phyloP scores from a whole-genome alignment of 2,797 vertebrate genomes.

The Danio kyathit region DNA sequence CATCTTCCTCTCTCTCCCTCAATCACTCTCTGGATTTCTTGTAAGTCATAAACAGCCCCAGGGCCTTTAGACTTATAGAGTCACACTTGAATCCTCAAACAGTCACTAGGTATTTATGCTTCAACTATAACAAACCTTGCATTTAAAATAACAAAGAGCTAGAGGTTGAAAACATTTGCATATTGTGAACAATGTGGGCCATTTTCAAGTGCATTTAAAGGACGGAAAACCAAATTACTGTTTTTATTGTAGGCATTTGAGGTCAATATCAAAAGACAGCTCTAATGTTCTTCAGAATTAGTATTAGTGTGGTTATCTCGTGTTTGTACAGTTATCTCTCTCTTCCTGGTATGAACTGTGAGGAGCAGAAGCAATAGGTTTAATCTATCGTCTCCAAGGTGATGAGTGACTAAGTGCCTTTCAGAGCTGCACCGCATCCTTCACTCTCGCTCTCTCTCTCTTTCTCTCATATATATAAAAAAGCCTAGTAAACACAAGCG shows the following conservation, averaged over 20 bases:
- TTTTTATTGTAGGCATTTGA: background rate
- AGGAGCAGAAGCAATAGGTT: conserved; percentile 43
- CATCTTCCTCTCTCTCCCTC: conserved; percentile 12
- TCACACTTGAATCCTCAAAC: conserved; percentile 27
- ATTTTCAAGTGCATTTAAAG: background rate
- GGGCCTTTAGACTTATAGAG: background rate
- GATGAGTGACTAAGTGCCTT: conserved; percentile 64
- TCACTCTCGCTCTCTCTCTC: background rate
- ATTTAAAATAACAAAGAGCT: conserved; percentile 4
- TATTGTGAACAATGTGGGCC: background rate
- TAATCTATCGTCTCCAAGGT: conserved; percentile 63
- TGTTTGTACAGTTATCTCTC: conserved; percentile 8
- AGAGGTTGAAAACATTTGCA: background rate
- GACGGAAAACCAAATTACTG: background rate
- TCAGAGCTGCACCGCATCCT: conserved; percentile 40
- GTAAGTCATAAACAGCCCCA: conserved; percentile 28
- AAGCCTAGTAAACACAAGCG: conserved; percentile 31
- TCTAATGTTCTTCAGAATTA: background rate
- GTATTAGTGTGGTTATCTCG: background rate
- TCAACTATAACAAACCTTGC: conserved; percentile 1
- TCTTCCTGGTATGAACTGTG: conserved; percentile 16
- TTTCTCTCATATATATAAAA: background rate
- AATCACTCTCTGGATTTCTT: background rate
- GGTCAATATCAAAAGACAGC: background rate
- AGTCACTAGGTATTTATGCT: conserved; percentile 22